Percentiles rank a stretch among this genome's conserved stretches.
These are phyloP conservation scores for Myripristis murdjan DNA, from an alignment of 2,797 vertebrate genomes.

Conservation along the genomic window DNA sequence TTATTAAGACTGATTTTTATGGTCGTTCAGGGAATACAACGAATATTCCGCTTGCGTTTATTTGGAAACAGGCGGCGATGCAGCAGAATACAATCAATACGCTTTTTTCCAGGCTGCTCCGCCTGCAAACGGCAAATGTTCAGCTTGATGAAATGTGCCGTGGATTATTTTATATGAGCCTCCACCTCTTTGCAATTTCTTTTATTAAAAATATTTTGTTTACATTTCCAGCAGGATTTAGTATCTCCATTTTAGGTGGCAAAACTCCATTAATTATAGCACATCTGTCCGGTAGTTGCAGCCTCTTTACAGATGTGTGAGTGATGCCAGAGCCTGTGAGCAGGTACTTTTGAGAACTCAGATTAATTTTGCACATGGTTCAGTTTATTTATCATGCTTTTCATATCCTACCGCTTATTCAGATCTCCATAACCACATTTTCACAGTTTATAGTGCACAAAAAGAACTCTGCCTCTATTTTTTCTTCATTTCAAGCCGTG, in stretches of 20 bases:
- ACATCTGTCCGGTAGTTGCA: slow-evolving; percentile 21
- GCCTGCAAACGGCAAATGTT: background rate
- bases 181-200: background rate
- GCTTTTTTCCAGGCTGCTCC: slow-evolving; percentile 4
- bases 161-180: background rate
- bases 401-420: too few species aligned
- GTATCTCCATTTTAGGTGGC: background rate
- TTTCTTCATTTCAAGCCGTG: too few species aligned
- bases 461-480: too few species aligned
- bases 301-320: slow-evolving; percentile 12
- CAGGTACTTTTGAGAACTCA: too few species aligned
- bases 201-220: background rate
- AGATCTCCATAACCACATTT: too few species aligned
- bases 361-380: too few species aligned
- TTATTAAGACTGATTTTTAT: slow-evolving; percentile 17
- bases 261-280: background rate
- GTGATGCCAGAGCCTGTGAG: background rate
- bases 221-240: background rate
- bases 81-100: slow-evolving; percentile 64
- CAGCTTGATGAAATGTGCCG: background rate
- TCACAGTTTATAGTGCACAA: too few species aligned
- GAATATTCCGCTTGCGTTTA: slow-evolving; percentile 17
- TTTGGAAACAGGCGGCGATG: slow-evolving; percentile 42
- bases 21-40: slow-evolving; percentile 24
- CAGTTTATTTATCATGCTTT: too few species aligned